Evolutionary conservation across 2,113 vertebrate genomes (phyloP).

Genomic region (Elachura formosa): DNA sequence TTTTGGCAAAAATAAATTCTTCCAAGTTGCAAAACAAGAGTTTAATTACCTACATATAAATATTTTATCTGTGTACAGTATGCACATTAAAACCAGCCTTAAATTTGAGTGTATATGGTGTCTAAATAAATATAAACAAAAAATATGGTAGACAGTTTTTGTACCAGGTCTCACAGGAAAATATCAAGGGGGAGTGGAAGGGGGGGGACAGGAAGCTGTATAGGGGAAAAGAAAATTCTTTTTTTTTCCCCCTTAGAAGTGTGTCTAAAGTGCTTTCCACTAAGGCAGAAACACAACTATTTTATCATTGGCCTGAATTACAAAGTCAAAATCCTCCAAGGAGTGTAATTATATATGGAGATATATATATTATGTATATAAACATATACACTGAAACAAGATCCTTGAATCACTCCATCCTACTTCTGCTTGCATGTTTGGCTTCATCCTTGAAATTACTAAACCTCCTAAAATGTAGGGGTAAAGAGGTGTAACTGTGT

Average conservation of each 20-base stretch:
- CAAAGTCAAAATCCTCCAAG: not conserved
- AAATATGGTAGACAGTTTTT: not conserved
- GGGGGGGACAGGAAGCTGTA: accelerated
- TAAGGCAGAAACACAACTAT: not conserved
- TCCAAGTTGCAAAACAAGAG: not conserved
- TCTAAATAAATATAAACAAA: not conserved
- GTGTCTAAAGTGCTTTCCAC: not conserved
- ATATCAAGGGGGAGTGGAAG: accelerated
- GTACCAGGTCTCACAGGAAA: not conserved
- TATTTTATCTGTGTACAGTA: not conserved
- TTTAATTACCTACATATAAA: not conserved
- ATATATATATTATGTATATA: not conserved
- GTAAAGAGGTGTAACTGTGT: accelerated
- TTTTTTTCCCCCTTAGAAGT: not conserved
- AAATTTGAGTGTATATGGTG: not conserved
- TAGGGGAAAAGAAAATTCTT: not conserved
- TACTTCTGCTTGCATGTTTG: not conserved
- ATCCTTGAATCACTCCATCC: not conserved
- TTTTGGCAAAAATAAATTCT: not conserved
- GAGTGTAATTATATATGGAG: too few relatives aligned
- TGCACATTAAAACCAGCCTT: not conserved
- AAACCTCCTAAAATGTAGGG: not conserved
- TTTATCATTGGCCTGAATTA: not conserved
- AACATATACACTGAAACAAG: not conserved
- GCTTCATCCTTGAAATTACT: not conserved